These are phyloP conservation scores for Microcebus tavaratra DNA, from an alignment of 2,113 vertebrate genomes.

Conservation along the genomic window DNA sequence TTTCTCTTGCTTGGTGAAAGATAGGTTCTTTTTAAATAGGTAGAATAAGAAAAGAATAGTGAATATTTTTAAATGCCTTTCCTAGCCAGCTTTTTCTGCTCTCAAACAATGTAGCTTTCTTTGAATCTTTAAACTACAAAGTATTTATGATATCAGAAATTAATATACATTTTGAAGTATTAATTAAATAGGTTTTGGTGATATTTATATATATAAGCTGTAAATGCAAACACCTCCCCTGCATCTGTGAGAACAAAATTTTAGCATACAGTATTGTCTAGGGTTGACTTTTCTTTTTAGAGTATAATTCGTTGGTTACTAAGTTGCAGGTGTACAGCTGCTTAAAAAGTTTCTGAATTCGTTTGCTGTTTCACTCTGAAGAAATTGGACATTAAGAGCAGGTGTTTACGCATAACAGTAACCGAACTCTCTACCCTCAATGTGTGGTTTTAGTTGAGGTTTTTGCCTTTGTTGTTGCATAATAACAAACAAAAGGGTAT, in stretches of 20 bases:
- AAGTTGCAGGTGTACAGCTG: conserved; percentile 40
- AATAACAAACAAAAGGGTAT: conserved; percentile 44
- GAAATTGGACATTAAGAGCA: conserved; percentile 49
- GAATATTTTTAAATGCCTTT: conserved; percentile 19
- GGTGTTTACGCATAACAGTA: conserved; percentile 66
- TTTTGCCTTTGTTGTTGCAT: conserved; percentile 55
- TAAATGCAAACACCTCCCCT: neutral
- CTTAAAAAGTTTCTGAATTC: conserved; percentile 1
- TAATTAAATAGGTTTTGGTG: conserved; percentile 31
- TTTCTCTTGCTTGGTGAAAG: conserved; percentile 4
- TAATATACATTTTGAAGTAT: conserved; percentile 11
- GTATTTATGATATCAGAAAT: conserved; percentile 30
- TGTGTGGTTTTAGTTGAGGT: conserved; percentile 76
- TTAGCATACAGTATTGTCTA: neutral
- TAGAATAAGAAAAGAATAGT: neutral
- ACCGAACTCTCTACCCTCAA: conserved; percentile 29
- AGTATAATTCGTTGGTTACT: conserved; percentile 21
- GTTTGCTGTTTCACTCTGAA: conserved; percentile 5
- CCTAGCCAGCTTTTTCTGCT: neutral
- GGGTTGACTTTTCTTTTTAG: conserved; percentile 6
- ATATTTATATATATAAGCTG: neutral
- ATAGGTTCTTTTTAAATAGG: neutral
- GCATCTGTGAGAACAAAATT: neutral
- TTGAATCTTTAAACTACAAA: conserved; percentile 34
- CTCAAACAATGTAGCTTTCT: conserved; percentile 9